Evolutionary conservation across 2,888 invertebrate species (phyloP).

Genomic region (Cataglyphis albicans): DNA sequence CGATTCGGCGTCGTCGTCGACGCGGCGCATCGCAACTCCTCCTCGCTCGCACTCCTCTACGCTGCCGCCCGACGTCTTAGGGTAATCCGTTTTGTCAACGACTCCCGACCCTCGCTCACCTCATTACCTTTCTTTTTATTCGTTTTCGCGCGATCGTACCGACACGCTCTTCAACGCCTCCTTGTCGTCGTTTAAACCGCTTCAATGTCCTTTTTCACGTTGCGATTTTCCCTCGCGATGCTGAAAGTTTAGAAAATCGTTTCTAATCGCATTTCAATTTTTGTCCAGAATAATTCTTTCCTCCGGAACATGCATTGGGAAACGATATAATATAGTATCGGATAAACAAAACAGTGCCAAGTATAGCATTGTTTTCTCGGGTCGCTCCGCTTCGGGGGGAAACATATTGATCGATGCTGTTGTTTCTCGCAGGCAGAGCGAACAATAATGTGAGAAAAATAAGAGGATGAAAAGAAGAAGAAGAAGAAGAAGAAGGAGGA

Average conservation of each 20-base stretch:
- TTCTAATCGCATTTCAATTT: neutral
- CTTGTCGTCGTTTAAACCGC: neutral
- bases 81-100: constrained; percentile 86
- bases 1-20: constrained; percentile 60
- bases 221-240: neutral
- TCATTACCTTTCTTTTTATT: constrained; percentile 80
- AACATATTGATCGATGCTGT: constrained; percentile 50
- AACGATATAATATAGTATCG: neutral
- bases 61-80: constrained; percentile 73
- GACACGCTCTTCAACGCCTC: constrained; percentile 14
- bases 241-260: neutral
- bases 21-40: constrained; percentile 51
- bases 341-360: constrained; percentile 28
- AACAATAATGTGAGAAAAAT: constrained; percentile 51
- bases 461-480: constrained; percentile 35
- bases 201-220: neutral
- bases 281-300: neutral
- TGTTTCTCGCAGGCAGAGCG: constrained; percentile 46
- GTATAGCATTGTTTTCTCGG: constrained; percentile 37
- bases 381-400: constrained; percentile 35
- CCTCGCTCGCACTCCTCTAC: constrained; percentile 21
- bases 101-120: constrained; percentile 76
- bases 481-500: neutral
- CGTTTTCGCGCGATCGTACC: constrained; percentile 35
- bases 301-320: neutral